phyloP scores from a whole-genome alignment of 2,797 vertebrate genomes.

The Sphenodon punctatus region DNA sequence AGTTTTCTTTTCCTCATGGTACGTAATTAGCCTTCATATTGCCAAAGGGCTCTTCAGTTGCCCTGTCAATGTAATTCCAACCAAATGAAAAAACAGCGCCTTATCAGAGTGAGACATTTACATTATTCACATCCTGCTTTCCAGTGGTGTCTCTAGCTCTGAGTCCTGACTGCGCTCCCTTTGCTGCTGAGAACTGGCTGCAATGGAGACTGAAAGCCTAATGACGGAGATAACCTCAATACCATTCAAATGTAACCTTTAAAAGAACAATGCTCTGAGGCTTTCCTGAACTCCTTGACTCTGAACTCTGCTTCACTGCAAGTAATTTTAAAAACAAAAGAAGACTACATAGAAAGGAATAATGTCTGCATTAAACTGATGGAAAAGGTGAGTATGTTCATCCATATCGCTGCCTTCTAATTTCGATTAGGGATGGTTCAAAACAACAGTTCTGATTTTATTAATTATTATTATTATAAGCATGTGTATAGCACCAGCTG shows the following conservation, averaged over 20 bases:
- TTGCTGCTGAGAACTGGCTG: slow-evolving; percentile 14
- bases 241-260: background rate
- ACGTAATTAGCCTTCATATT: slow-evolving; percentile 76
- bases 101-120: slow-evolving; percentile 53
- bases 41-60: slow-evolving; percentile 74
- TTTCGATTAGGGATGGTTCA: background rate
- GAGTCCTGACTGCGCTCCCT: slow-evolving; percentile 15
- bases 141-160: slow-evolving; percentile 45
- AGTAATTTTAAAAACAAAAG: no score
- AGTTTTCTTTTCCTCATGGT: slow-evolving; percentile 69
- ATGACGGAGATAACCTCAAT: background rate
- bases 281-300: background rate
- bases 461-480: no score
- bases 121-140: slow-evolving; percentile 56
- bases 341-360: no score
- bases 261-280: slow-evolving; percentile 11
- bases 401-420: slow-evolving; percentile 5
- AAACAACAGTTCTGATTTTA: no score
- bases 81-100: slow-evolving; percentile 57
- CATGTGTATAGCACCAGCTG: no score
- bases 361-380: no score
- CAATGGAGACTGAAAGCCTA: background rate
- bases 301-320: background rate
- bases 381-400: background rate
- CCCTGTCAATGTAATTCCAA: slow-evolving; percentile 58